Evolutionary conservation across 2,113 vertebrate species (phyloP).

Genomic region (Sminthopsis crassicaudata): DNA sequence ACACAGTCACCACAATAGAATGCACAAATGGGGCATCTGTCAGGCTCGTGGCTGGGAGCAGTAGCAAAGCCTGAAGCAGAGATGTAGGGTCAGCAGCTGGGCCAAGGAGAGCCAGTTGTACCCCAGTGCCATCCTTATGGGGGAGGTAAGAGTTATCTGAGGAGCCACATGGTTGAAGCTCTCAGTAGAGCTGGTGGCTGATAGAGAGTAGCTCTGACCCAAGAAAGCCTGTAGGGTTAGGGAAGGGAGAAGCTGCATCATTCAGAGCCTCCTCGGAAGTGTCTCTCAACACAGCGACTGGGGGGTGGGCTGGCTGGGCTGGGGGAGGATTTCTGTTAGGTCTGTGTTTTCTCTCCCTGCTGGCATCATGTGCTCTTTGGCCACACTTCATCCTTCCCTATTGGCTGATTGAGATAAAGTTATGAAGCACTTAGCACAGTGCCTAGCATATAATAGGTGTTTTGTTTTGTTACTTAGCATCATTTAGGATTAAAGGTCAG

Average conservation of each 20-base stretch:
- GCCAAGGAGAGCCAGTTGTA: background rate
- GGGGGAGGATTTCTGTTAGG: background rate
- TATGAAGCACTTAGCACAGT: background rate
- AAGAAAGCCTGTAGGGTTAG: background rate
- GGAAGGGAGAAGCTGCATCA: background rate
- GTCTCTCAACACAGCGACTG: background rate
- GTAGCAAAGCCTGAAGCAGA: background rate
- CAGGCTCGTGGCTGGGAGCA: background rate
- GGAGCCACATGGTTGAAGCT: background rate
- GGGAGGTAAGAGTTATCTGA: background rate
- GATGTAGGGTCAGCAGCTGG: background rate
- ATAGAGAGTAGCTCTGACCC: background rate
- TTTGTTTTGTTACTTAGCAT: background rate
- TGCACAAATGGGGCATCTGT: background rate
- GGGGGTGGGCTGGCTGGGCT: background rate
- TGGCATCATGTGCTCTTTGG: background rate
- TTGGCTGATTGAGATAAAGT: background rate
- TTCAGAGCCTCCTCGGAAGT: background rate
- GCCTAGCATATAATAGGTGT: background rate
- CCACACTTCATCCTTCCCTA: background rate
- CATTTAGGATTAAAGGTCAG: background rate
- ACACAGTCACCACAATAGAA: background rate
- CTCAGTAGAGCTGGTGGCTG: background rate
- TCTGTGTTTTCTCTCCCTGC: background rate
- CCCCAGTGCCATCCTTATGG: background rate